A percentile compares a stretch with the other conserved stretches of the same genome.
Evolutionary conservation across 2,113 vertebrate species (phyloP).

Genomic region (Numenius arquata): DNA sequence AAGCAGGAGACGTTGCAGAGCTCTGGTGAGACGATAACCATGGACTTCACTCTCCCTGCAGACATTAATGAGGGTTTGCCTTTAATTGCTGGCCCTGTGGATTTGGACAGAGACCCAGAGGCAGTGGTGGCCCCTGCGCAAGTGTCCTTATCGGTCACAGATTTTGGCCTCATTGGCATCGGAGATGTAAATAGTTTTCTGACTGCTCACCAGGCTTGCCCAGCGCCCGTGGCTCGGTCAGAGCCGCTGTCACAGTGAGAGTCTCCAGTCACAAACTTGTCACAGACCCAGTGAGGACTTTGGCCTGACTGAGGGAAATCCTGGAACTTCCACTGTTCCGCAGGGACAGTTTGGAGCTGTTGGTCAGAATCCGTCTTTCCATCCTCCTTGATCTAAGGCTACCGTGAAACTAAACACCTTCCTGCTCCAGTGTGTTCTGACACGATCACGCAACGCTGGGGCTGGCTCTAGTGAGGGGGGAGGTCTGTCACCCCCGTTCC

Average conservation of each 20-base stretch:
- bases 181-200: conserved; percentile 80
- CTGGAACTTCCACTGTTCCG: not conserved
- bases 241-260: conserved; percentile 83
- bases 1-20: conserved; percentile 70
- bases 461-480: not conserved
- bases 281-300: conserved; percentile 25
- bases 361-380: conserved; percentile 36
- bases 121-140: conserved; percentile 67
- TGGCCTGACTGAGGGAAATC: conserved; percentile 36
- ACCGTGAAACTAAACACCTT: conserved; percentile 55
- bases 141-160: conserved; percentile 79
- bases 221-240: conserved; percentile 72
- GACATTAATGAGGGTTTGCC: conserved; percentile 65
- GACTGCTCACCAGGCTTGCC: conserved; percentile 70
- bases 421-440: conserved; percentile 12
- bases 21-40: conserved; percentile 59
- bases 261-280: not conserved
- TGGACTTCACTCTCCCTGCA: conserved; percentile 72
- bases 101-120: conserved; percentile 62
- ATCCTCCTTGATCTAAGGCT: conserved; percentile 53
- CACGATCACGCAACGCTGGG: not conserved
- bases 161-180: conserved; percentile 81
- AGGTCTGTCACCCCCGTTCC: not conserved
- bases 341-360: conserved; percentile 21
- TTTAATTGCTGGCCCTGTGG: conserved; percentile 60